Evolutionary conservation across 2,797 vertebrate species (phyloP).

Genomic region (Aeoliscus strigatus): DNA sequence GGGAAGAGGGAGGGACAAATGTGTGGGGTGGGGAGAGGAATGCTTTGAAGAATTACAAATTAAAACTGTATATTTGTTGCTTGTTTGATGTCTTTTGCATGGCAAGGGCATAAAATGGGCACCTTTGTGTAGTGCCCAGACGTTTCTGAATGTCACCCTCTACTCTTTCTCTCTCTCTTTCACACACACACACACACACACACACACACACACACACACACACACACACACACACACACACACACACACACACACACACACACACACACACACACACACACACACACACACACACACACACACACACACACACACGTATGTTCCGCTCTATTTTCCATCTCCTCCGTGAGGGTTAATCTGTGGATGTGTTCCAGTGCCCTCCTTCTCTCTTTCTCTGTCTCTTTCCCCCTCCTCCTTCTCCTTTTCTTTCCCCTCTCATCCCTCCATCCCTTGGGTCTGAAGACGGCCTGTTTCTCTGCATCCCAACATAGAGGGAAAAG

Average conservation of each 20-base stretch:
- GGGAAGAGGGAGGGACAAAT: conserved; percentile 3
- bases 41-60: conserved; percentile 36
- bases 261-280: conserved; percentile 12
- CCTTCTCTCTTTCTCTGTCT: conserved; percentile 55
- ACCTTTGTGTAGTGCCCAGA: conserved; percentile 39
- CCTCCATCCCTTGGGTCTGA: conserved; percentile 58
- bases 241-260: conserved; percentile 3
- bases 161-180: conserved; percentile 14
- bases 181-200: conserved; percentile 3
- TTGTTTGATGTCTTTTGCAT: conserved; percentile 30
- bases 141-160: conserved; percentile 34
- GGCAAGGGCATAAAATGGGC: conserved; percentile 35
- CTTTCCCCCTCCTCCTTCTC: conserved; percentile 12
- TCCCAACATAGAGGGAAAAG: conserved; percentile 49
- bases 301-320: conserved; percentile 31
- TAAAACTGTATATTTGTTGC: conserved; percentile 30
- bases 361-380: conserved; percentile 70
- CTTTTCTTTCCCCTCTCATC: conserved; percentile 54
- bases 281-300: conserved; percentile 17
- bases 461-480: conserved; percentile 58
- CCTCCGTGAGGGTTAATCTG: conserved; percentile 71
- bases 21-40: conserved; percentile 19
- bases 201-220: conserved; percentile 11
- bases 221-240: conserved; percentile 6
- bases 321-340: conserved; percentile 71